Base-by-base conservation (phyloP, 2,888 invertebrate genomes). In the Caenorhabditis sulstoni region DNA sequence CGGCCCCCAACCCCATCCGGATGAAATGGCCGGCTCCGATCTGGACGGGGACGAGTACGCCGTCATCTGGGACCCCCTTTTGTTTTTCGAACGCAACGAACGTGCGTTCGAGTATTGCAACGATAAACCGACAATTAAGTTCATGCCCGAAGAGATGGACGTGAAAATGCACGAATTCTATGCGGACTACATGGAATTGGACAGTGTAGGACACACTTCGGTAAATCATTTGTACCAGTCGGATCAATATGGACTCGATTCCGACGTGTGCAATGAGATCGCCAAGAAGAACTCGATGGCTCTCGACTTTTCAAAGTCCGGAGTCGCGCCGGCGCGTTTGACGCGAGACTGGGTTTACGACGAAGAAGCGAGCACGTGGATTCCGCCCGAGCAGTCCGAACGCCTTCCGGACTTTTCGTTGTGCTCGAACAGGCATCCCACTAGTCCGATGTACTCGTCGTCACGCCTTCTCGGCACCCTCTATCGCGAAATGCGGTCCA, bases 11-110 rank as follows among this genome's bases (percentile, higher is more conserved):
- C 91, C 91, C 1, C 91, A 91, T 79, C 88, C 91, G 0, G 90
- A 91, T 81, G 90, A 91, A 86, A 91, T 91, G 90, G 91, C 91
- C 4, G 91, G 91, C 4, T 91, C 91, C 4, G 91, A 91, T 83
- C 80, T 92, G 71, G 91, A 91, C 76, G 91, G 91, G 0, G 91
- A 91, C 79, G 91, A 91, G 79, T 91, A 90, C 81, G 87, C 90
- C 44, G 89, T 91, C 16, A 86, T 90, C 16, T 91, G 91, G 91
- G 88, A 90, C 71, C 78, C 85, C 29, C 73, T 86, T 4, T 76
- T 91, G 16, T 86, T 90, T 37, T 88, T 91, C 37, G 87, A 88
- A 4, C 67, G 59, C 18, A 90, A 88, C 65, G 87, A 88, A 50
- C 35, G 59, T 7, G 84, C 89, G 0, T 83, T 84, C 47, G 78